Conservation (phyloP, 2,797 vertebrate genomes). For the Takifugu ocellatus region DNA sequence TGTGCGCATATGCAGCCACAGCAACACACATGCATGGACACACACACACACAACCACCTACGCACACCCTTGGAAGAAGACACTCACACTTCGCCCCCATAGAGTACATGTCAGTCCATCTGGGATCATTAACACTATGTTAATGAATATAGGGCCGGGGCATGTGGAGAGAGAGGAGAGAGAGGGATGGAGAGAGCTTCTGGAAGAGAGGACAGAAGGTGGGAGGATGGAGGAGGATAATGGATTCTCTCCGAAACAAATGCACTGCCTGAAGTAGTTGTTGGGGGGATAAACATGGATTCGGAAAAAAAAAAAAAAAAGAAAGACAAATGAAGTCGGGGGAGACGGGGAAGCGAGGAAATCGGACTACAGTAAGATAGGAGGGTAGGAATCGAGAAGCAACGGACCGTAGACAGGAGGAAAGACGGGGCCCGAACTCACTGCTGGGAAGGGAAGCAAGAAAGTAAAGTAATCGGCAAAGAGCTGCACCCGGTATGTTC, state of each 20-base stretch:
- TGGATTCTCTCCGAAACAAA: constrained; percentile 56
- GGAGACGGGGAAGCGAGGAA: constrained; percentile 20
- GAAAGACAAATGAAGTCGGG: constrained; percentile 22
- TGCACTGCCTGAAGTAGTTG: constrained; percentile 48
- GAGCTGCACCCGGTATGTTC: constrained; percentile 17
- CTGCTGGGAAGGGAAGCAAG: constrained; percentile 18
- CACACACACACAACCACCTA: constrained; percentile 42
- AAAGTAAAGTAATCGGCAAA: constrained; percentile 28
- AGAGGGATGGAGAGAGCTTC: constrained; percentile 7
- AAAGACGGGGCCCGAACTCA: constrained; percentile 4
- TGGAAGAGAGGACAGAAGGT: constrained; percentile 35
- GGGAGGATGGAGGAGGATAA: constrained; percentile 54
- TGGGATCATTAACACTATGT: constrained; percentile 75
- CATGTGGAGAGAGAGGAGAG: constrained; percentile 43
- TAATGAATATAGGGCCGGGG: constrained; percentile 69
- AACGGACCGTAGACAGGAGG: constrained; percentile 13
- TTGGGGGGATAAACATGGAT: constrained; percentile 1
- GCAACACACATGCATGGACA: constrained; percentile 29
- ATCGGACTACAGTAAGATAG: constrained; percentile 11
- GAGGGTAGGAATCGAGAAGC: constrained; percentile 19
- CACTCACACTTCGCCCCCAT: constrained; percentile 67
- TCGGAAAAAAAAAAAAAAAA: not conserved
- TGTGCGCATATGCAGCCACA: constrained; percentile 31
- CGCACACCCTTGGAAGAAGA: constrained; percentile 61
- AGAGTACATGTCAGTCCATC: constrained; percentile 75